phyloP scores from a whole-genome alignment of 1,140 invertebrate genomes.

The Carposina sasakii region DNA sequence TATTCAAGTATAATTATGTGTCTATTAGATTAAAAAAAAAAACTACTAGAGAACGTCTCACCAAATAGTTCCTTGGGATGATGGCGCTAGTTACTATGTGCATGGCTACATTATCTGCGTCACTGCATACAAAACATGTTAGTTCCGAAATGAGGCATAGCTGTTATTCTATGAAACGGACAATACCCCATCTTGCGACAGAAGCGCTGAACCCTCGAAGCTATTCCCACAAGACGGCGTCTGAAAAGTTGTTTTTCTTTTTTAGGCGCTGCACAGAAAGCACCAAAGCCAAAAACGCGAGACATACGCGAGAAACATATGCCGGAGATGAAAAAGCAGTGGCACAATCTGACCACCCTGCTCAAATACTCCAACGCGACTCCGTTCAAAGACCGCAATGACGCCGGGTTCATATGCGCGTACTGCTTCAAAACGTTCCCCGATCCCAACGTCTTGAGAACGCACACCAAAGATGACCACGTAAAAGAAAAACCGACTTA shows the following conservation, averaged over 20 bases:
- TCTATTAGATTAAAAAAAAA: too few relatives aligned
- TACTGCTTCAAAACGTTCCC: conserved; percentile 58
- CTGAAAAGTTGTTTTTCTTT: conserved; percentile 66
- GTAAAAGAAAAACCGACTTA: conserved; percentile 49
- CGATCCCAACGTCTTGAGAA: conserved; percentile 40
- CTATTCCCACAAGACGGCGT: conserved; percentile 42
- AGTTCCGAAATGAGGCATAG: too few relatives aligned
- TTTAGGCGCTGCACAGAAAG: conserved; percentile 60
- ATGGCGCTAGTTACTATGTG: too few relatives aligned
- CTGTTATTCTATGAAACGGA: too few relatives aligned
- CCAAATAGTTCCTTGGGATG: too few relatives aligned
- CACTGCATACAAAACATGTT: too few relatives aligned
- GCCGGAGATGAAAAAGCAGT: conserved; percentile 63
- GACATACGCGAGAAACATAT: conserved; percentile 45
- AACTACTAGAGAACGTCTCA: too few relatives aligned
- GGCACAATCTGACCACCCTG: conserved; percentile 55
- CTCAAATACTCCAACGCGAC: conserved; percentile 58
- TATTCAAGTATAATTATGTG: too few relatives aligned
- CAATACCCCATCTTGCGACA: too few relatives aligned
- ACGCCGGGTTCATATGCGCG: conserved; percentile 57
- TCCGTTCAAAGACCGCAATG: conserved; percentile 61
- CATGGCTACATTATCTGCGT: too few relatives aligned
- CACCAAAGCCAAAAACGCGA: conserved; percentile 44
- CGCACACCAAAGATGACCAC: conserved; percentile 50
- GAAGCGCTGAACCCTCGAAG: too few relatives aligned